Evolutionary conservation across 2,113 vertebrate genomes (phyloP).

Genomic region (Regulus satrapa): DNA sequence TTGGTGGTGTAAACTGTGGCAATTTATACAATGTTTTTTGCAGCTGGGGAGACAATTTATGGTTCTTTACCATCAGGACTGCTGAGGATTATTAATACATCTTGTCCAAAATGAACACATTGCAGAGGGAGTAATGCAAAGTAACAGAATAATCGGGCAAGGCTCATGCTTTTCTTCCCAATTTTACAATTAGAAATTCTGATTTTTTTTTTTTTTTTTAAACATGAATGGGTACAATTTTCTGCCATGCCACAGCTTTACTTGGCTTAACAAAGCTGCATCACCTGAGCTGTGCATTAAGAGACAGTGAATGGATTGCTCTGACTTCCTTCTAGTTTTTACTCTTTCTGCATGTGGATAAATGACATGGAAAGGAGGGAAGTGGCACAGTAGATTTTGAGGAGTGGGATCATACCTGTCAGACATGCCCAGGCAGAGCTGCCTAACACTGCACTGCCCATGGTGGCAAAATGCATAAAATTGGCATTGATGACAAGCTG

Average conservation of each 20-base stretch:
- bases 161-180: rapidly evolving
- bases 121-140: background rate
- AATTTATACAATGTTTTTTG: background rate
- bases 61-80: background rate
- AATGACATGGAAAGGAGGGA: background rate
- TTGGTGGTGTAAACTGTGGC: background rate
- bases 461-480: background rate
- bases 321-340: background rate
- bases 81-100: background rate
- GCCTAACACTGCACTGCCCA: background rate
- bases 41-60: background rate
- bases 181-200: background rate
- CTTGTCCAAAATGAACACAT: background rate
- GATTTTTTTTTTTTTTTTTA: no score
- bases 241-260: background rate
- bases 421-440: background rate
- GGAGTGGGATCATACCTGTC: background rate
- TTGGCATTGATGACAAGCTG: background rate
- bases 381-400: background rate
- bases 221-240: background rate
- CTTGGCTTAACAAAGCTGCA: background rate
- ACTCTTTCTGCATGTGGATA: background rate
- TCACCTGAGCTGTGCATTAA: background rate
- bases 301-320: background rate
- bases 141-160: background rate